Conservation (phyloP, 2,113 vertebrate species). For the Rissa tridactyla region DNA sequence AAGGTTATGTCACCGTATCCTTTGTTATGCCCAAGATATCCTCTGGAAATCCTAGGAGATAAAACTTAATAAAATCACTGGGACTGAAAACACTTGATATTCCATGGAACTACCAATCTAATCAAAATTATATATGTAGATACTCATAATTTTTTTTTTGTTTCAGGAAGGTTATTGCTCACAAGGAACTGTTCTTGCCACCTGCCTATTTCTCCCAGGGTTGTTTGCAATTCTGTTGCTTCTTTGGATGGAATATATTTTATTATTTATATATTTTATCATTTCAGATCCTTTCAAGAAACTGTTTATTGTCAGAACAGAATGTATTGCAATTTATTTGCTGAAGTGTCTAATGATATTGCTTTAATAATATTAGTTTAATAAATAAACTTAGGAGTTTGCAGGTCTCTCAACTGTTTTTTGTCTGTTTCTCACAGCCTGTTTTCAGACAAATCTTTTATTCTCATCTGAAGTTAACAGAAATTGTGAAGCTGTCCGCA, state of each 20-base stretch:
- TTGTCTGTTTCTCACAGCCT: neutral
- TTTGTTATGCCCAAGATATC: neutral
- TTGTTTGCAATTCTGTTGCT: neutral
- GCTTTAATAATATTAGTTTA: neutral
- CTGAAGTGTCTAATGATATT: neutral
- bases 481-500: neutral
- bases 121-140: neutral
- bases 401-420: neutral
- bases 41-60: neutral
- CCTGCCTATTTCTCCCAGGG: neutral
- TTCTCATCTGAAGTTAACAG: neutral
- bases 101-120: neutral
- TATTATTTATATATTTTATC: neutral
- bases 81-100: neutral
- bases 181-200: neutral
- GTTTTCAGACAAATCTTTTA: neutral
- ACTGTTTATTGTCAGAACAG: neutral
- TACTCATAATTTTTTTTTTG: neutral
- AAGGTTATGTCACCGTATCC: neutral
- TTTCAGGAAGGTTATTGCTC: neutral
- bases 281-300: neutral
- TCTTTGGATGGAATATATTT: neutral
- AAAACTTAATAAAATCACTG: neutral
- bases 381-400: neutral
- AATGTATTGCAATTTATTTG: neutral